Base-by-base conservation (phyloP, 2,797 vertebrate species). In the Brachyrhaphis roseni region DNA sequence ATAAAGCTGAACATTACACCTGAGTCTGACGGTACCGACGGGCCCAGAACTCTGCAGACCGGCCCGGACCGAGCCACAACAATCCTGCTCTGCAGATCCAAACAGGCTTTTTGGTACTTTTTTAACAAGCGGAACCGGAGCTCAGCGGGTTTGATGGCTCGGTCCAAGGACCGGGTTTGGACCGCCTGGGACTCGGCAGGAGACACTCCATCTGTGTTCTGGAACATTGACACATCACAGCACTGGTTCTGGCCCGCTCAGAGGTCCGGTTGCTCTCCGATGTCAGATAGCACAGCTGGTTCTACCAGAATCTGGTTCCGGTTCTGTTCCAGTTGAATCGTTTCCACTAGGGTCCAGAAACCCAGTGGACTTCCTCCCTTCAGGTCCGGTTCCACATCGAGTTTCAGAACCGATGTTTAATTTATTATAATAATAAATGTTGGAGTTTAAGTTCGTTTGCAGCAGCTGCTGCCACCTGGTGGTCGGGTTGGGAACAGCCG, bases 1-100 rank as follows among this genome's bases (percentile, higher is more conserved):
- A 92, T 76, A 93, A 89, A 93, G 83, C 78, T 83, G 81, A 92
- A 86, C 75, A 53, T 90, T 90, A 73, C 88, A 89, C 84, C 79
- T 45, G 82, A 88, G 86, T 82, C 59, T 1, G 34, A 66, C 18
- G 18, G 62, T 66, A 39, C 3, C 5, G 23, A 36, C 53, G 10
- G 39, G 41, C 70, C 78, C 51, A 8, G 11, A 41, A 8, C 64
- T n/a, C 59, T 34, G 57, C 47, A 26, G 66, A 81, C 26, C 57
- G 8, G 31, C 49, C 46, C 6, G 20, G 43, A 31, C 75, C 39
- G 18, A 43, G 23, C 6, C 0, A 10, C 31, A 34, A 34, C 15
- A 62, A 34, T 18, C 31, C 31, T 64, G 28, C 31, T 36, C 23
- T 15, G 3, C 57, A 75, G 47, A 18, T 28, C 16, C 49, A 75